Evolutionary conservation across 2,888 invertebrate species (phyloP), one percentile per base, ranked within the genome.

Genomic region (Ormyrus thymus): DNA sequence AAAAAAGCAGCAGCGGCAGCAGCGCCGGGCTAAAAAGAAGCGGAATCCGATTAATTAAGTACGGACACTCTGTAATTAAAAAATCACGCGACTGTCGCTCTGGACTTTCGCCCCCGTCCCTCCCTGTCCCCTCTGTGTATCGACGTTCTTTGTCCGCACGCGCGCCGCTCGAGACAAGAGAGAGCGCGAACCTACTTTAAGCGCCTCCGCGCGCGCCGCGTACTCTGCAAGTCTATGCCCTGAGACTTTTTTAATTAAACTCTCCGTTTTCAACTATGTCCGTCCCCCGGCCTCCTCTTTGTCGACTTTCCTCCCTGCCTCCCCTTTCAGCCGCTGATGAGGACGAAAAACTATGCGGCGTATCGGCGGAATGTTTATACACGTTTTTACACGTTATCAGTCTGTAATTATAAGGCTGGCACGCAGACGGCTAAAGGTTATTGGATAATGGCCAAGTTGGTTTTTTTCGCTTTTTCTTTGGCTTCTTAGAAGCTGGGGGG

Each of bases 221-320:
- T 51, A 64, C 80, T 65, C 78, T 76, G 75, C 80, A 77, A 75
- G 78, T 81, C 78, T 76, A 81, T 72, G 78, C 70, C 55, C 76
- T 65, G 79, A 81, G 78, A 81, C 81, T 81, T 81, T 81, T 81
- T 81, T 81, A 81, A 81, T 81, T 81, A 81, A 81, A 81, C 81
- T 79, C 72, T 79, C 71, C 76, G 76, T 77, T 78, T 78, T 76
- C 74, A 81, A 73, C 78, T 76, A 78, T 75, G 72, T 78, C 78
- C 29, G 72, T 9, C 58, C 65, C 65, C 55, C 51, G 10, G 15
- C 43, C 61, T 72, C 46, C 53, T 53, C 75, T 75, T 70, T 75
- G 61, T 76, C 75, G 79, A 72, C 72, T 76, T 61, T 68, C 56
- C 46, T 8, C 7, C 46, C 56, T 56, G 7, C 7, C 53, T 45